Evolutionary conservation across 2,113 vertebrate genomes (phyloP), one percentile per base, ranked within the genome.

Genomic region (Capreolus pygargus): DNA sequence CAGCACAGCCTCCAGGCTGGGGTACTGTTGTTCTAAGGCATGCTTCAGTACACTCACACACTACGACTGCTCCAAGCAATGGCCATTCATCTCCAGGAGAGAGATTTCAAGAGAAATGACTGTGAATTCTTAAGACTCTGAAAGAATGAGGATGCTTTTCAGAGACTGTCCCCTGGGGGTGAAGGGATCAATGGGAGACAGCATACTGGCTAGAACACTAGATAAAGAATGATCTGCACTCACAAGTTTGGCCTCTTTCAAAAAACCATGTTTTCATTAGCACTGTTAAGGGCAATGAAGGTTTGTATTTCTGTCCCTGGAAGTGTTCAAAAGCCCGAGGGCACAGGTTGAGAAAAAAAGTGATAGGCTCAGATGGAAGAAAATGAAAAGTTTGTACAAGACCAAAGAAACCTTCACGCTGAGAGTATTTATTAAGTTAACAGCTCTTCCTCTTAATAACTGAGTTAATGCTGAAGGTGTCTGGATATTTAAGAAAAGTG

Each of bases 151-250:
- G 94, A 91, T 95, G 52, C 79, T 92, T 97, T 98, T 97, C 55
- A 97, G 64, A 97, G 70, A 78, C 85, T 97, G 95, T 98, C 86
- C 98, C 98, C 98, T 98, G 85, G 86, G 97, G 98, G 95, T 79
- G 4, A 82, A 76, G 60, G 54, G 91, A 98, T 98, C 97, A 98
- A 86, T 96, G 76, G 97, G 93, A 98, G 91, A 97, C 33, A 74
- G 36, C 91, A 87, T 91, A 97, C 58, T 95, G 97, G 78, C 17
- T 52, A 47, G 93, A 88, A 97, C 95, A 95, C 79, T 76, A 98
- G 93, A 87, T 94, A 97, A 98, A 98, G 97, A 98, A 97, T 79
- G 95, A 95, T 85, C 90, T 95, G 61, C 83, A 76, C 88, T 98
- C 95, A 98, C 91, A 92, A 86, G 98, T 70, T 33, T 28, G 89